Base-by-base conservation (phyloP, 2,113 vertebrate genomes). In the Campylorhamphus procurvoides region DNA sequence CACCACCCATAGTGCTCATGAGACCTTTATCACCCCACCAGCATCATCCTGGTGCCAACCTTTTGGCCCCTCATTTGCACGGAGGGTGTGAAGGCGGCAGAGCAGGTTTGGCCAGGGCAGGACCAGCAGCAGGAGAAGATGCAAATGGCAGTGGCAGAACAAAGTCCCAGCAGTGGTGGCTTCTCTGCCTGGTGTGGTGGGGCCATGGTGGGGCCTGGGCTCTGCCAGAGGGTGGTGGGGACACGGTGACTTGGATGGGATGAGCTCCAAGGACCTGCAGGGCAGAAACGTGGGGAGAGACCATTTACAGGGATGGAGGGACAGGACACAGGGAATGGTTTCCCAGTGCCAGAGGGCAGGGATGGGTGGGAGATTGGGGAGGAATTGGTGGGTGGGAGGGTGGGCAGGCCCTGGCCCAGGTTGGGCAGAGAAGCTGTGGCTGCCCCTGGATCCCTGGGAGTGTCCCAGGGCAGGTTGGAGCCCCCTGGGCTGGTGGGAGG, bases 1-100 rank as follows among this genome's bases (percentile, higher is more conserved):
- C 13, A 25, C 18, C 27, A 82, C 53, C 42, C 1, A 2, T 20
- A 10, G 46, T 11, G 49, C 55, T 37, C 55, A 37, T 37, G 28
- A 40, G 44, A 25, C 4, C 2, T 14, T 4, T 18, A 28, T 49
- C 44, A 52, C 22, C 24, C 5, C 9, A 27, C 29, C 14, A 52
- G 7, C 13, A 53, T 14, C 1, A 0, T 14, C 1, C 0, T 4
- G 25, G 24, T 74, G 49, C 33, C 40, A 64, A 64, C 9, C 3
- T 46, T 82, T 49, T 42, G 56, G 42, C 56, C 55, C 15, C 50
- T 89, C 37, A 6, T 78, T 66, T 71, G 16, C 37, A 64, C 35
- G 27, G 19, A 17, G 18, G 42, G 7, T 44, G 37, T 53, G 71
- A 56, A 78, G 59, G 60, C 37, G 74, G 77, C n/a, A 68, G 60